Evolutionary conservation across 2,113 vertebrate genomes (phyloP), one percentile per base, ranked within the genome.

Genomic region (Chionodraco myersi): DNA sequence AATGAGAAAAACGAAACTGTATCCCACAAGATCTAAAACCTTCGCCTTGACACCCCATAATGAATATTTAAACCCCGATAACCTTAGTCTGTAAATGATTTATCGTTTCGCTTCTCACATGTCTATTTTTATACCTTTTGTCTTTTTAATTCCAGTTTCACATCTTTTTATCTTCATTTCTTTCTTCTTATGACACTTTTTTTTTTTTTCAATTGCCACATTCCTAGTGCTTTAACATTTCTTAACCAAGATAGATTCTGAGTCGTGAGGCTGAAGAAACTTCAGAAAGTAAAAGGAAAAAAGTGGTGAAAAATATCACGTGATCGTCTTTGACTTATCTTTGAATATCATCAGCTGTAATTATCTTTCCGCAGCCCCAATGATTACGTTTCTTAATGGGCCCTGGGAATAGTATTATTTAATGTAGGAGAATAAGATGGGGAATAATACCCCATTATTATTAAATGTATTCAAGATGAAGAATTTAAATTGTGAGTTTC

Each of bases 21-120:
- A 89, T 87, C 78, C 75, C 60, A 11, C 49, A 63, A 91, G 73
- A 84, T 78, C 75, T 88, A 81, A 90, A 90, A 86, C 83, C 85
- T 88, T 84, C 11, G 75, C 72, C 87, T 85, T 79, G 83, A 91
- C 86, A 87, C 80, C 70, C 36, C 61, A 56, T 87, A 82, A 91
- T 93, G 88, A 92, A 92, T 91, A 84, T 91, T 92, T 91, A 91
- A 92, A 88, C 86, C 73, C 56, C 72, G 73, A 80, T 88, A 88
- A 90, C 90, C 90, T 77, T 75, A 76, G 65, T 77, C 79, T 80
- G 70, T 92, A 63, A 91, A 91, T 89, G 79, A 89, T 90, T 89
- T 72, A 91, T 85, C 70, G n/a, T 85, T 86, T 74, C 60, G 65
- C 67, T 56, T 67, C 56, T 65, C 54, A 23, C 52, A 44, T 49